Evolutionary conservation across 2,888 invertebrate species (phyloP).

Genomic region (Calliphora vomitoria): DNA sequence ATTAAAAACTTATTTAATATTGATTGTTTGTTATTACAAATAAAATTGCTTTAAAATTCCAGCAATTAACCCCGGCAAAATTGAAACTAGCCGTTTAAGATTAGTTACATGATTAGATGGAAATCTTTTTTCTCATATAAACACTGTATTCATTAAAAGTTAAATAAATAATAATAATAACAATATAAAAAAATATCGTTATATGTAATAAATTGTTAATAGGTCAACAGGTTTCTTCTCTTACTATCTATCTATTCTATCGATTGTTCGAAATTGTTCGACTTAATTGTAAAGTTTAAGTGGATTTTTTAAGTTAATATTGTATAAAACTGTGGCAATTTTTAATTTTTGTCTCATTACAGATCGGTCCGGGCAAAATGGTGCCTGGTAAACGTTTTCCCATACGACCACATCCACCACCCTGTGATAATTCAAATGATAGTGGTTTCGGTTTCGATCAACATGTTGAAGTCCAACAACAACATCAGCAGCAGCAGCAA

Average conservation of each 20-base stretch:
- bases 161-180: no score
- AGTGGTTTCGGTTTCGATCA: slow-evolving; percentile 94
- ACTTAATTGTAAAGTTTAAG: not conserved
- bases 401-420: slow-evolving; percentile 85
- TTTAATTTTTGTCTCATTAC: not conserved
- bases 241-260: no score
- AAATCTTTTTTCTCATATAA: not conserved
- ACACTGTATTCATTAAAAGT: not conserved
- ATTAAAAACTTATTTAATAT: slow-evolving; percentile 12
- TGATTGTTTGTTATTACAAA: slow-evolving; percentile 20
- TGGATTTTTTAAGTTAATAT: not conserved
- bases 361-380: slow-evolving; percentile 83
- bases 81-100: not conserved
- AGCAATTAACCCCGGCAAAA: slow-evolving; percentile 18
- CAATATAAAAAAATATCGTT: not conserved
- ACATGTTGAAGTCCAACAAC: slow-evolving; percentile 86
- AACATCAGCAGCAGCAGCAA: slow-evolving; percentile 72
- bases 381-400: slow-evolving; percentile 84
- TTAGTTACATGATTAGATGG: not conserved
- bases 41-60: slow-evolving; percentile 4
- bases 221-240: not conserved
- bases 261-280: not conserved
- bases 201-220: not conserved
- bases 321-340: slow-evolving; percentile 1
- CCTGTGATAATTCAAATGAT: slow-evolving; percentile 95